phyloP scores from a whole-genome alignment of 2,113 vertebrate genomes.

The Halichoerus grypus region DNA sequence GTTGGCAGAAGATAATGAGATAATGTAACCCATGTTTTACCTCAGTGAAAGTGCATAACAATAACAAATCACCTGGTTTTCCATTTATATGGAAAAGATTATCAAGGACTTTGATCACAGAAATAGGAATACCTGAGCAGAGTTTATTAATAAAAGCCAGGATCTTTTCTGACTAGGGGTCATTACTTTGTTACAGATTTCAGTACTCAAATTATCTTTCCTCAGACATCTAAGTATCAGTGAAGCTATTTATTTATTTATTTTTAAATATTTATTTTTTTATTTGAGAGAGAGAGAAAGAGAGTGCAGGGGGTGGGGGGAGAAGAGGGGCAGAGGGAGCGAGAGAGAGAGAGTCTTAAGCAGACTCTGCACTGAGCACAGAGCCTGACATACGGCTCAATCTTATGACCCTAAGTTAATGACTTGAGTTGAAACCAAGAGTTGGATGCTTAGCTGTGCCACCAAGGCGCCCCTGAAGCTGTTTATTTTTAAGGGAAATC shows the following conservation, averaged over 20 bases:
- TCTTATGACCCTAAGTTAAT: not conserved
- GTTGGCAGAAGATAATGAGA: not conserved
- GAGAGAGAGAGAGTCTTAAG: not conserved
- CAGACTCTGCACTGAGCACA: not conserved
- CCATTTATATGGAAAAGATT: not conserved
- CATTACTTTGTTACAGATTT: not conserved
- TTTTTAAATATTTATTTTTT: not conserved
- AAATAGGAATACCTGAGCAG: not conserved
- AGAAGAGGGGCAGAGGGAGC: not conserved
- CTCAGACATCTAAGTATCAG: not conserved
- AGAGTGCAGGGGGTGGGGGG: too few relatives aligned
- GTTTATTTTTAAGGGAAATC: constrained; percentile 40
- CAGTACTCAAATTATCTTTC: constrained; percentile 33
- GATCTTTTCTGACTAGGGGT: constrained; percentile 39
- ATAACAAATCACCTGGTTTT: constrained; percentile 21
- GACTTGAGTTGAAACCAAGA: not conserved
- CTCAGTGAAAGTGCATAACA: not conserved
- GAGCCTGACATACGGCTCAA: not conserved
- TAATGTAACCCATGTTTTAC: not conserved
- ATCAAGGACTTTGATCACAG: not conserved
- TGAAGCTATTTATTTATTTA: constrained; percentile 28
- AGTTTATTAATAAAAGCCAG: constrained; percentile 1
- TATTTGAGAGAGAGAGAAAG: not conserved
- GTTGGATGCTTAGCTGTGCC: not conserved
- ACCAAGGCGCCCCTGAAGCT: not conserved